Evolutionary conservation across 2,888 invertebrate genomes (phyloP), one percentile per base, ranked within the genome.

Genomic region (Himalopsyche anomala): DNA sequence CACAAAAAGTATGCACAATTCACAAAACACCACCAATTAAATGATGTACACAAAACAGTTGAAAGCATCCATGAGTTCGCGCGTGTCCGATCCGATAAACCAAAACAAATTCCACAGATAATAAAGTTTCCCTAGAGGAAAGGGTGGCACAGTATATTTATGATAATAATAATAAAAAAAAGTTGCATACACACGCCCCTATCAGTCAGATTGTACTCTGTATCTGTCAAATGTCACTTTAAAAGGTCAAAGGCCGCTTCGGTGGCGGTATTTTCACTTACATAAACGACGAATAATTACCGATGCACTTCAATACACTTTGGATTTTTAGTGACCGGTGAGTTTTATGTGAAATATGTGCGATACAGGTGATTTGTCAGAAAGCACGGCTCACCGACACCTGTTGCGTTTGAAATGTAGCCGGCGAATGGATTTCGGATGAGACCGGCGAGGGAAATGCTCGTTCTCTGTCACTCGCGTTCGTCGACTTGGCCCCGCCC

Each of bases 351-450:
- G 55, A 84, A 84, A 86, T 84, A 86, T 86, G 82, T 80, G 74
- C 80, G 51, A 40, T 69, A 87, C 84, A 87, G 85, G 85, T 85
- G 85, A 85, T 81, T 80, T 83, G 83, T 80, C 81, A 87, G 83
- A 83, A 87, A 36, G 81, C 51, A 54, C 83, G 80, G 62, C 51
- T 15, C 19, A 56, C 85, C 80, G 82, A 87, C 87, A 87, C 87
- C 87, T 87, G 87, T 87, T 87, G 87, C 85, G 74, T 83, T 81
- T 83, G 85, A 87, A 85, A 87, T 81, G 62, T 84, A 69, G 80
- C 87, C 87, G 87, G 87, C 87, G 87, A 87, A 87, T 87, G 84
- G 84, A 56, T 40, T 42, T 40, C 69, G 83, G 74, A 42, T 74
- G 83, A 45, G 83, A 38, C 45, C 19, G 45, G n/a, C 82, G 51